Base-by-base conservation (phyloP, 2,113 vertebrate species). In the Rhinolophus ferrumequinum region DNA sequence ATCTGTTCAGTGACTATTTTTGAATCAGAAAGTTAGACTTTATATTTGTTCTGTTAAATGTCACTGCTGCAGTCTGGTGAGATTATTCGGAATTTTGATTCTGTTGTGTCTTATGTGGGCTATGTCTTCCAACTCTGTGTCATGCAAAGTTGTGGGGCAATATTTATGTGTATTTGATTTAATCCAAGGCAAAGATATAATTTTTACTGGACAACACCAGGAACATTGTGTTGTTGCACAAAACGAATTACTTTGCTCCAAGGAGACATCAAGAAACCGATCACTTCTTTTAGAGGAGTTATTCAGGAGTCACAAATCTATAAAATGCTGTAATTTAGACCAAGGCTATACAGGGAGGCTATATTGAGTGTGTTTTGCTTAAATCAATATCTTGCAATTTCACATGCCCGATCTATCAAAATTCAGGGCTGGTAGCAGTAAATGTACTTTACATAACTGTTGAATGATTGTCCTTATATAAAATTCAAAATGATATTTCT, bases 21-120 rank as follows among this genome's bases (percentile, higher is more conserved):
- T 83, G 66, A 86, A 38, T 80, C 52, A 70, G 50, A 92, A 73
- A 87, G 44, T 92, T 62, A 84, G 41, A 69, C 24, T 97, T 81
- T 79, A 9, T 16, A 41, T 92, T 85, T 95, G 24, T 83, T 92
- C 62, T 95, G 52, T 93, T 86, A 75, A 35, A 80, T 75, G 6
- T 87, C 83, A 84, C 33, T 35, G 15, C 67, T 76, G n/a, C 14
- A 15, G 8, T 75, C 56, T 44, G 38, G 47, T 30, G 30, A 66
- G 38, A 58, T 50, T 44, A 64, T 79, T 91, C 62, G 33, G 50
- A 81, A 62, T 85, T 90, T 47, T 50, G 54, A 70, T 69, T 79
- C 47, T 41, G 54, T 75, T 30, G 1, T 14, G n/a, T 58, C 54
- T 95, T 64, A 26, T 4, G 15, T 81, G 38, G 19, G 30, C 9